Evolutionary conservation across 1,140 invertebrate genomes (phyloP), one percentile per base, ranked within the genome.

Genomic region (Condylostylus longicornis): DNA sequence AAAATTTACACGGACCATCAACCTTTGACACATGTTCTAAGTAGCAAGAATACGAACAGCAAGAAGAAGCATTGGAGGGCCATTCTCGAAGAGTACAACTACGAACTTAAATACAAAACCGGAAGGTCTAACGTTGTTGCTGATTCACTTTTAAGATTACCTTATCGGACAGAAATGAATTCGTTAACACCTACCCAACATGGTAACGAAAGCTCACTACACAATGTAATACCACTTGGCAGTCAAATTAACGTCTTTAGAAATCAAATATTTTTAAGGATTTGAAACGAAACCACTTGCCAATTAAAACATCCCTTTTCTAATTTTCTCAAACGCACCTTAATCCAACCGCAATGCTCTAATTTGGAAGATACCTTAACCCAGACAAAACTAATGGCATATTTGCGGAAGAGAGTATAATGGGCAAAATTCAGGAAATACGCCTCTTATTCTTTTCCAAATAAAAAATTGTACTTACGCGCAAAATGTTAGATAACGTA

Each of bases 31-130:
- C 66, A 54, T 49, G 40, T 68, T 6, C 37, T 52, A 9, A 51
- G 49, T n/a, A 47, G 57, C 1, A 64, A 57, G 46, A 54, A 64
- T 36, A 44, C 49, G n/a, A 45, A 42, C 3, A 42, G 42, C 29
- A 34, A 56, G 42, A 38, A 67, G 8, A 45, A 55, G 3, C 42
- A 58, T 29, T 68, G 63, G 64, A 40, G 41, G 44, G 35, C 38
- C 35, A 25, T 21, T 35, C 33, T 48, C 14, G 36, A 42, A 20
- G 44, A 60, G 32, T 66, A 59, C 44, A 40, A 61, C 30, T 57
- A 56, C n/a, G 39, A 58, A 40, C 45, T 66, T 17, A 15, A 39
- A 15, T 53, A 52, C 14, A 54, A 52, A 32, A 47, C 48, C 9
- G 53, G 52, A 10, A 50, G 34, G 42, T 6, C 31, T 15, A 58